These are phyloP conservation scores for Drosophila neutralis DNA, from an alignment of 2,888 invertebrate genomes.

Conservation along the genomic window DNA sequence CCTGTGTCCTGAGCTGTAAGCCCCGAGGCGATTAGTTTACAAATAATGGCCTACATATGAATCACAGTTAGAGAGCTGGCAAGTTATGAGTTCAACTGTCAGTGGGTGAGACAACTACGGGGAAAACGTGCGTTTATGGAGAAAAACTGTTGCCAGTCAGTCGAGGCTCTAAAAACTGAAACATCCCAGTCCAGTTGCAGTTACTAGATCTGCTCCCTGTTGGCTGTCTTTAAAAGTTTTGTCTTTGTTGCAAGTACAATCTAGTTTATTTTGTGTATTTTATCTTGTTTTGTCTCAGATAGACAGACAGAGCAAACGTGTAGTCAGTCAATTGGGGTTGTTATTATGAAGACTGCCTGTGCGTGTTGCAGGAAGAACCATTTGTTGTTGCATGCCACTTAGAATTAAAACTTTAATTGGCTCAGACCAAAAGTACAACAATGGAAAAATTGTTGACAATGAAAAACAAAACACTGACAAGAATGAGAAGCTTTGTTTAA, in stretches of 20 bases:
- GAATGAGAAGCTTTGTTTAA: conserved; percentile 17
- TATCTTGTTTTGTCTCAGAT: conserved; percentile 10
- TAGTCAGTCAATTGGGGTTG: conserved; percentile 42
- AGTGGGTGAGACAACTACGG: conserved; percentile 33
- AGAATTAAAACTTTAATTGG: conserved; percentile 69
- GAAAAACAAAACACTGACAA: conserved; percentile 9
- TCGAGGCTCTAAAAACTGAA: conserved; percentile 4
- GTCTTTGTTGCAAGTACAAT: conserved; percentile 43
- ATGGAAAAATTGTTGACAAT: conserved; percentile 34
- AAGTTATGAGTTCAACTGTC: conserved; percentile 49
- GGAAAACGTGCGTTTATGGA: conserved; percentile 57
- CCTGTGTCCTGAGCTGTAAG: background rate
- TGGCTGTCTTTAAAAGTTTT: conserved; percentile 40
- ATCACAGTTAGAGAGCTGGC: conserved; percentile 52
- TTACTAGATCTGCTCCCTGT: conserved; percentile 6
- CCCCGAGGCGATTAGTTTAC: conserved; percentile 35
- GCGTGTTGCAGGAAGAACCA: conserved; percentile 57
- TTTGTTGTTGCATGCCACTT: conserved; percentile 64
- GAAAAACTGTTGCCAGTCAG: conserved; percentile 48
- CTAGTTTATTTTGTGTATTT: conserved; percentile 39
- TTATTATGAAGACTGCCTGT: conserved; percentile 32
- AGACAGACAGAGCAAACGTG: conserved; percentile 13
- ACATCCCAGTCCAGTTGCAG: background rate
- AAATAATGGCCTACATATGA: conserved; percentile 56
- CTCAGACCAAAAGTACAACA: conserved; percentile 25